A percentile compares a stretch with the other conserved stretches of the same genome.
These are phyloP conservation scores for Pterostichus niger DNA, from an alignment of 2,888 invertebrate species.

Conservation along the genomic window DNA sequence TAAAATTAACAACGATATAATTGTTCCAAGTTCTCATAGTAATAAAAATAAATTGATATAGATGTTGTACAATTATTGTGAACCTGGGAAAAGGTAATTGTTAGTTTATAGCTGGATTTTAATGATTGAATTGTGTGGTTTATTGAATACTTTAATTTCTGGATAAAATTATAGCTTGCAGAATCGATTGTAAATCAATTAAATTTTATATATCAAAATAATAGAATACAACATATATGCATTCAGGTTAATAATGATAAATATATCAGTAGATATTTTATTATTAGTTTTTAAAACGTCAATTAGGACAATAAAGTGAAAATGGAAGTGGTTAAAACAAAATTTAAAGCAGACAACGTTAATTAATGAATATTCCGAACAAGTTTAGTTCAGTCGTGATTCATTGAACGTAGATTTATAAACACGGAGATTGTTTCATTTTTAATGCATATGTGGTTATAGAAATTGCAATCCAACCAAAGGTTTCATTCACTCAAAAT, in stretches of 20 bases:
- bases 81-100: no score
- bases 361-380: constrained; percentile 44
- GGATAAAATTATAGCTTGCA: no score
- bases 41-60: no score
- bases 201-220: constrained; percentile 30
- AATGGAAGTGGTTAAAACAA: constrained; percentile 49
- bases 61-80: no score
- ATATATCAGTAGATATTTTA: constrained; percentile 44
- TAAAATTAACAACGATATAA: no score
- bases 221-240: constrained; percentile 37
- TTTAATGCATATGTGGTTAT: constrained; percentile 28
- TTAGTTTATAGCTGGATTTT: no score
- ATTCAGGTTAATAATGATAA: constrained; percentile 48
- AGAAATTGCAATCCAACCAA: background rate
- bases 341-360: constrained; percentile 47
- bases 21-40: no score
- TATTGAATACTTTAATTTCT: no score
- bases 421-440: constrained; percentile 43
- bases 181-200: constrained; percentile 4
- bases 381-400: constrained; percentile 25
- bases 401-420: constrained; percentile 38
- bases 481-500: constrained; percentile 8
- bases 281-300: constrained; percentile 55
- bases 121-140: no score
- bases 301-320: constrained; percentile 45